These are phyloP conservation scores for Pampus argenteus DNA, from an alignment of 2,797 vertebrate species.

Conservation along the genomic window DNA sequence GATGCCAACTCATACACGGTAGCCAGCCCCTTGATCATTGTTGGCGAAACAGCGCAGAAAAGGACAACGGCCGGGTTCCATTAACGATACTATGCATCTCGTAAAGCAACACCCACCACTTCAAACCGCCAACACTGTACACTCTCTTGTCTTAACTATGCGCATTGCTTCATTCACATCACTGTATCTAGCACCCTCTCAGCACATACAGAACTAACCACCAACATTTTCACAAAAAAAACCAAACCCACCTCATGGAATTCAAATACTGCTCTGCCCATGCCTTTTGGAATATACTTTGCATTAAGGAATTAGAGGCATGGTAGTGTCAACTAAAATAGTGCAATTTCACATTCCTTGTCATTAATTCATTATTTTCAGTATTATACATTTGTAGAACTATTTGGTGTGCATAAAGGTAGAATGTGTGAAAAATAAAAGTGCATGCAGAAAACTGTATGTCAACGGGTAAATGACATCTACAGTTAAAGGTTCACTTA, in stretches of 20 bases:
- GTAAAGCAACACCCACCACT: slow-evolving; percentile 53
- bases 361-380: slow-evolving; percentile 67
- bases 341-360: slow-evolving; percentile 83
- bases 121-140: slow-evolving; percentile 26
- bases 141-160: slow-evolving; percentile 21
- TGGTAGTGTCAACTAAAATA: slow-evolving; percentile 72
- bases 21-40: slow-evolving; percentile 69
- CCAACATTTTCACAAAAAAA: slow-evolving; percentile 45
- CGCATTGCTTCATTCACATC: slow-evolving; percentile 54
- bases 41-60: slow-evolving; percentile 54
- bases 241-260: slow-evolving; percentile 50
- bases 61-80: slow-evolving; percentile 38
- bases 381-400: slow-evolving; percentile 59
- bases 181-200: slow-evolving; percentile 46
- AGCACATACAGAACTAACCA: slow-evolving; percentile 32
- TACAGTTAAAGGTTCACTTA: slow-evolving; percentile 7
- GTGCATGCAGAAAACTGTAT: slow-evolving; percentile 62
- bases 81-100: slow-evolving; percentile 47
- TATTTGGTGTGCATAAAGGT: slow-evolving; percentile 71
- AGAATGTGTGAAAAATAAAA: slow-evolving; percentile 66
- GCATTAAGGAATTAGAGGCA: slow-evolving; percentile 67
- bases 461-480: slow-evolving; percentile 18
- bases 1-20: slow-evolving; percentile 69
- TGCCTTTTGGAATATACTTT: slow-evolving; percentile 59
- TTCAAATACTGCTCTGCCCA: slow-evolving; percentile 53